Conservation (phyloP, 2,113 vertebrate species). For the Osmerus mordax region DNA sequence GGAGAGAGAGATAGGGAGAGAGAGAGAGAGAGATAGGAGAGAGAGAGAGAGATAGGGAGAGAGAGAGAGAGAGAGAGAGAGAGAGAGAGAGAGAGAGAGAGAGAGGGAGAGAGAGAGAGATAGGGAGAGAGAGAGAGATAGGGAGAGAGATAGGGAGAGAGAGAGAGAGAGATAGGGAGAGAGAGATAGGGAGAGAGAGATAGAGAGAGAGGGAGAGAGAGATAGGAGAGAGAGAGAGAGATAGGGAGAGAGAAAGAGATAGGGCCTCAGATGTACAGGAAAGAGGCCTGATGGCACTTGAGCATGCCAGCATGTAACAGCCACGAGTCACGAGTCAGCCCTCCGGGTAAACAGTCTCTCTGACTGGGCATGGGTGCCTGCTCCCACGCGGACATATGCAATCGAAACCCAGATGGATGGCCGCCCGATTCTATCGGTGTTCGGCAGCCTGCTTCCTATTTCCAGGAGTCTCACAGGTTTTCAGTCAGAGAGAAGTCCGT, state of each 20-base stretch:
- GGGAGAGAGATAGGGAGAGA: constrained; percentile 2
- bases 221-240: not conserved
- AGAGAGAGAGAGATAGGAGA: constrained; percentile 4
- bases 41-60: constrained; percentile 3
- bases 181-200: constrained; percentile 2
- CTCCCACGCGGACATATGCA: not conserved
- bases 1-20: not conserved
- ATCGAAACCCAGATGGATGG: not conserved
- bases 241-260: not conserved
- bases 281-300: not conserved
- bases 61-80: constrained; percentile 4
- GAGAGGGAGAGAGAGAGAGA: not conserved
- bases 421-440: not conserved
- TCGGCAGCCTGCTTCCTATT: not conserved
- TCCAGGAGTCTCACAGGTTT: not conserved
- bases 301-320: not conserved
- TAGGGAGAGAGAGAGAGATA: not conserved
- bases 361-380: not conserved
- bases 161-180: not conserved
- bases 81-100: constrained; percentile 2
- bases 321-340: not conserved
- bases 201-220: not conserved
- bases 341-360: not conserved
- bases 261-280: constrained; percentile 16
- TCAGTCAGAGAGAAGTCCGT: constrained; percentile 1